These are phyloP conservation scores for Buceros bicornis DNA, from an alignment of 2,797 vertebrate genomes.

Conservation along the genomic window DNA sequence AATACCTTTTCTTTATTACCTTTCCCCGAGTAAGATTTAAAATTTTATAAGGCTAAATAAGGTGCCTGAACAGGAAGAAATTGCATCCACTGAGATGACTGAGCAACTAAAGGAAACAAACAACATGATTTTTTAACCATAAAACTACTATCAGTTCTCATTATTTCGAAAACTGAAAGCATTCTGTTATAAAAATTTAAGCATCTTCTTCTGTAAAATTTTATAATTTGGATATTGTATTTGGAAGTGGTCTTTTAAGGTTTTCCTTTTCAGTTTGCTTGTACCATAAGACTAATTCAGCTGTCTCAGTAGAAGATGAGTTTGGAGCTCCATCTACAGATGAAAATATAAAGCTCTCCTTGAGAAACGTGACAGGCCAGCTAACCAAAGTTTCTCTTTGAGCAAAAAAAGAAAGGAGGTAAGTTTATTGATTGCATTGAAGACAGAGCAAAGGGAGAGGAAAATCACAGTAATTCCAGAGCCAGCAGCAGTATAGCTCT, in stretches of 20 bases:
- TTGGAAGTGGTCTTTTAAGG: slow-evolving; percentile 1
- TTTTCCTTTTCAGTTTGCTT: background rate
- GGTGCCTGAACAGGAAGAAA: background rate
- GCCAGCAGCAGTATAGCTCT: background rate
- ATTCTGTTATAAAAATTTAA: slow-evolving; percentile 58
- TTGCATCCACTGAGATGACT: background rate
- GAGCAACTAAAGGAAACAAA: slow-evolving; percentile 40
- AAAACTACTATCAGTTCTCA: slow-evolving; percentile 40
- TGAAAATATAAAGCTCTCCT: background rate
- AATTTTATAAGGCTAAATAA: slow-evolving; percentile 29
- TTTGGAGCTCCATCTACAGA: slow-evolving; percentile 70
- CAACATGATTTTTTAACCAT: slow-evolving; percentile 22
- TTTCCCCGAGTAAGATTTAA: background rate
- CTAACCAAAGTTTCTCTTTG: background rate
- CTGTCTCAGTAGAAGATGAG: background rate
- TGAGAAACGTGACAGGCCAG: background rate
- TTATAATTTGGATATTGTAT: slow-evolving; percentile 30
- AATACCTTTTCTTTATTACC: background rate
- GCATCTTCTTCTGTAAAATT: slow-evolving; percentile 24
- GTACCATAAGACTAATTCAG: background rate
- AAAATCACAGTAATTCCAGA: background rate
- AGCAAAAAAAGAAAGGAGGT: rapidly evolving
- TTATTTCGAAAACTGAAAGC: slow-evolving; percentile 37
- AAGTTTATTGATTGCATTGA: background rate
- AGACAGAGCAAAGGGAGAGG: background rate